Percentiles rank a stretch among this genome's conserved stretches.
Conservation (phyloP, 1,140 invertebrate genomes). For the Asobara japonica region DNA sequence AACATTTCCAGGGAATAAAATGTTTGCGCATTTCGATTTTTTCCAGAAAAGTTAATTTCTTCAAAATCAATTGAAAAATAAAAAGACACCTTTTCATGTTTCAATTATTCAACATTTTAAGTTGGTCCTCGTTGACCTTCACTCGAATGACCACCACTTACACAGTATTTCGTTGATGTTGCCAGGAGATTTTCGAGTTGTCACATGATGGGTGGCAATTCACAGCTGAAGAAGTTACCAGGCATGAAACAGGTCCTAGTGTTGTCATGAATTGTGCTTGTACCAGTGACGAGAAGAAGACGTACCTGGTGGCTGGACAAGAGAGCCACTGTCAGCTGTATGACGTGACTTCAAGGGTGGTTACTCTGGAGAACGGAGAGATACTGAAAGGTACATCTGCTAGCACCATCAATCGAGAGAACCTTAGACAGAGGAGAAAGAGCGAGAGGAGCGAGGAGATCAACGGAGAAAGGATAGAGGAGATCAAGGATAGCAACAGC, state of each 20-base stretch:
- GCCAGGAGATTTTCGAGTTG: constrained; percentile 91
- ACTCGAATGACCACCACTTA: no score
- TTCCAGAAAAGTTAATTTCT: no score
- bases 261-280: constrained; percentile 92
- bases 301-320: constrained; percentile 87
- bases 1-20: no score
- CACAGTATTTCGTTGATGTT: constrained; percentile 50
- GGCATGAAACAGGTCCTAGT: constrained; percentile 87
- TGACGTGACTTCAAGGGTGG: constrained; percentile 78
- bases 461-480: constrained; percentile 62
- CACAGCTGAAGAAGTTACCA: constrained; percentile 84
- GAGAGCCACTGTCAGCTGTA: constrained; percentile 93
- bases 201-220: constrained; percentile 83
- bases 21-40: no score
- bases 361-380: constrained; percentile 62
- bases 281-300: constrained; percentile 74
- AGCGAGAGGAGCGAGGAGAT: constrained; percentile 59
- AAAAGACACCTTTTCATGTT: no score
- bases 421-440: constrained; percentile 60
- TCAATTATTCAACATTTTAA: no score
- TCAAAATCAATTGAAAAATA: no score
- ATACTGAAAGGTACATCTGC: constrained; percentile 56
- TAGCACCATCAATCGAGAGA: constrained; percentile 40
- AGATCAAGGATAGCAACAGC: constrained; percentile 60
- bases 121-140: no score